Evolutionary conservation across 37 sponge, comb jelly and placozoan genomes (phyloP).

Genomic region (Halichondria panicea): DNA sequence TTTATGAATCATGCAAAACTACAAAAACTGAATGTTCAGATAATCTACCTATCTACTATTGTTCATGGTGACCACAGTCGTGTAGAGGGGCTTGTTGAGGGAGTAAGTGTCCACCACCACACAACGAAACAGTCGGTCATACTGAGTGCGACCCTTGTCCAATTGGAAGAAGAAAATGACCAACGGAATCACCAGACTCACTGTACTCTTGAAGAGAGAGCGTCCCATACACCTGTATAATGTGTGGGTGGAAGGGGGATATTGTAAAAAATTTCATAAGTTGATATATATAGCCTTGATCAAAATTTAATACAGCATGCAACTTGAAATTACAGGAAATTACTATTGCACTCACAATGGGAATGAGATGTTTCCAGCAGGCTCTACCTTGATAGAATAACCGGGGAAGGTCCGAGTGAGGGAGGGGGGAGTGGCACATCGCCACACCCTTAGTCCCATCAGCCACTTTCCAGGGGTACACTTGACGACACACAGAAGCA

Average conservation of each 20-base stretch:
- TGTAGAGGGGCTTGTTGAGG: slow-evolving; percentile 44
- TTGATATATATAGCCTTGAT: too few relatives aligned
- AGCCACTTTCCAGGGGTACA: slow-evolving; percentile 73
- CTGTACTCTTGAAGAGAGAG: slow-evolving; percentile 42
- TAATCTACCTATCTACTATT: too few relatives aligned
- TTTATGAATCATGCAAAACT: too few relatives aligned
- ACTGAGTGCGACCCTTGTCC: slow-evolving; percentile 38
- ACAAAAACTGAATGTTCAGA: too few relatives aligned
- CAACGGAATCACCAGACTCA: slow-evolving; percentile 46
- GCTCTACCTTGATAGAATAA: slow-evolving; percentile 33
- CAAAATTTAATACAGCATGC: too few relatives aligned
- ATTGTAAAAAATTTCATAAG: too few relatives aligned
- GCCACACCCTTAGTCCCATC: slow-evolving; percentile 38
- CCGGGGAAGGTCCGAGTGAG: slow-evolving; percentile 50
- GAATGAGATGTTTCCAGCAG: slow-evolving; percentile 39
- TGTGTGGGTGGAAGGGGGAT: slow-evolving; percentile 17
- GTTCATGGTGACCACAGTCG: not conserved
- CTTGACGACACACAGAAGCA: slow-evolving; percentile 13
- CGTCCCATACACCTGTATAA: slow-evolving; percentile 27
- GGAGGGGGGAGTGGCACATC: slow-evolving; percentile 9
- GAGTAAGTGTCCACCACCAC: slow-evolving; percentile 35
- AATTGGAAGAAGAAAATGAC: slow-evolving; percentile 55
- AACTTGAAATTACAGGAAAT: too few relatives aligned
- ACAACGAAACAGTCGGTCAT: slow-evolving; percentile 41
- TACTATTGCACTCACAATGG: slow-evolving; percentile 9